A percentile compares a stretch with the other conserved stretches of the same genome.
phyloP scores from a whole-genome alignment of 2,888 invertebrate genomes.

The Ligdia adustata region DNA sequence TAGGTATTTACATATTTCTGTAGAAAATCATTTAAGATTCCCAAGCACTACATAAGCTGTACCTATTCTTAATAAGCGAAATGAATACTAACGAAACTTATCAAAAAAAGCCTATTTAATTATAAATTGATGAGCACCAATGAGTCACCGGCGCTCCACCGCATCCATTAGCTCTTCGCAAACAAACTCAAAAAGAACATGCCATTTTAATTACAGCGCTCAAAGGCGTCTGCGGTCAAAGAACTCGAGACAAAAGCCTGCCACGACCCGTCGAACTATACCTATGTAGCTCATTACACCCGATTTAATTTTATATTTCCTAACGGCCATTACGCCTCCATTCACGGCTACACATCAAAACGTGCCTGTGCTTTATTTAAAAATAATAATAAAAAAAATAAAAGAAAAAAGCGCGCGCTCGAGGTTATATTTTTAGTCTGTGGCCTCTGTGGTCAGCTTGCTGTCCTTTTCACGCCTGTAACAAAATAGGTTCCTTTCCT shows the following conservation, averaged over 20 bases:
- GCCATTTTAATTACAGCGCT: conserved; percentile 61
- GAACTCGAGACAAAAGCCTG: conserved; percentile 64
- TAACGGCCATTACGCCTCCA: conserved; percentile 70
- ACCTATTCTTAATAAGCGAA: too few species aligned
- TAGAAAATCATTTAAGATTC: too few species aligned
- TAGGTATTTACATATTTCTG: too few species aligned
- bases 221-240: conserved; percentile 51
- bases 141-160: conserved; percentile 13
- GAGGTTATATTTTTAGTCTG: conserved; percentile 49
- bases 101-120: not conserved
- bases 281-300: conserved; percentile 73
- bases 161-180: conserved; percentile 28
- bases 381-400: conserved; percentile 45
- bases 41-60: too few species aligned
- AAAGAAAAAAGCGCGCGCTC: conserved; percentile 46
- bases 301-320: conserved; percentile 76
- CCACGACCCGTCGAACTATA: conserved; percentile 63
- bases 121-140: conserved; percentile 11
- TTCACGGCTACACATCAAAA: conserved; percentile 60
- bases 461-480: conserved; percentile 54
- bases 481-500: conserved; percentile 45
- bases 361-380: conserved; percentile 54
- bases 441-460: conserved; percentile 51
- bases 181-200: conserved; percentile 52
- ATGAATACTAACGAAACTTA: not conserved